Conservation (phyloP, 2,888 invertebrate species). For the Heliconius cydno region DNA sequence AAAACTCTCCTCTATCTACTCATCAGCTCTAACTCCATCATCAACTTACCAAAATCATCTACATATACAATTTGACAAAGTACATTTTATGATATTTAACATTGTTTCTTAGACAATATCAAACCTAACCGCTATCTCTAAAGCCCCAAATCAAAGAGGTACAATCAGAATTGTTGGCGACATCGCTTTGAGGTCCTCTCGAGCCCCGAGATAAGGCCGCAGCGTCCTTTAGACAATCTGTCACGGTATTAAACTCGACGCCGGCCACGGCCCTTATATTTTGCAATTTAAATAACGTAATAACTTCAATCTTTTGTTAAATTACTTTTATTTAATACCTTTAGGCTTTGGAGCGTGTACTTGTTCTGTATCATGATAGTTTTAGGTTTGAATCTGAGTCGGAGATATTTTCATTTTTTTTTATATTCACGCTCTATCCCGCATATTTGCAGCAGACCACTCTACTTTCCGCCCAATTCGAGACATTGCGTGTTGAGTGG, state of each 20-base stretch:
- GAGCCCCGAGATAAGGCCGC: slow-evolving; percentile 29
- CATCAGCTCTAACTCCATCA: too few species aligned
- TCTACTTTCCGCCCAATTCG: too few species aligned
- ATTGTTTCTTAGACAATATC: neutral
- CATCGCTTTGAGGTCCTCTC: slow-evolving; percentile 25
- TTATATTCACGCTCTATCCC: too few species aligned
- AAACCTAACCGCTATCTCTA: slow-evolving; percentile 15
- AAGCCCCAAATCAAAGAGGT: slow-evolving; percentile 16
- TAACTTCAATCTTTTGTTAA: slow-evolving; percentile 33
- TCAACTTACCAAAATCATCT: neutral
- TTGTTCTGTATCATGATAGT: neutral
- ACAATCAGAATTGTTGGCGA: slow-evolving; percentile 24
- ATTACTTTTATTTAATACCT: slow-evolving; percentile 9
- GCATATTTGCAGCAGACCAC: too few species aligned
- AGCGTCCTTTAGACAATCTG: slow-evolving; percentile 31
- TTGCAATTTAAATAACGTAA: slow-evolving; percentile 36
- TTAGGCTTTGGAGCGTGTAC: too few species aligned
- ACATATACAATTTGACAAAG: neutral
- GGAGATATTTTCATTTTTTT: too few species aligned
- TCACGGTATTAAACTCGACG: slow-evolving; percentile 29
- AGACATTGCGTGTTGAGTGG: too few species aligned
- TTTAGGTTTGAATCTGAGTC: too few species aligned
- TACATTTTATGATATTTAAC: neutral
- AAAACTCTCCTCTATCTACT: too few species aligned
- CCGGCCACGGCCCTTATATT: slow-evolving; percentile 28